Base-by-base conservation (phyloP, 1,140 invertebrate genomes). In the Orius laevigatus region DNA sequence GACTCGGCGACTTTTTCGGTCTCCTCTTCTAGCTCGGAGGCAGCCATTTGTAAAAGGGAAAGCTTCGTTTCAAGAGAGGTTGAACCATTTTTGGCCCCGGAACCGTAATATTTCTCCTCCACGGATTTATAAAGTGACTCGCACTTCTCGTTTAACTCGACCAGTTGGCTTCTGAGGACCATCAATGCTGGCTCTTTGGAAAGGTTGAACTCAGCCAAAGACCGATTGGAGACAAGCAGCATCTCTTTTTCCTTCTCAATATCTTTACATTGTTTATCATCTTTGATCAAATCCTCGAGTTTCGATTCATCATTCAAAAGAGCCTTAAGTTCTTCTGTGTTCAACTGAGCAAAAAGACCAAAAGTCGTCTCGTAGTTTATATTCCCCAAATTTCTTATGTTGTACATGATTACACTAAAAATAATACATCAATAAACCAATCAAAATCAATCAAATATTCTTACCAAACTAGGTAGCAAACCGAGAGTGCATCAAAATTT, bases 21-120 rank as follows among this genome's bases (percentile, higher is more conserved):
- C 61, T 83, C 72, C 64, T 91, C 86, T 65, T 92, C 88, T 38
- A 79, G 76, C 70, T 88, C 79, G 39, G 85, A 79, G 39, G 84
- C 78, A 11, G 83, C 76, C 31, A 84, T 77, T 71, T 89, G 82
- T 10, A 91, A 65, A 31, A 90, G 60, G 0, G 84, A 85, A 48
- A 86, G 63, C 9, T 82, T 79, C 15, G 81, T 82, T 55, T 90
- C 86, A 38, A 79, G 40, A 36, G 14, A 16, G 5, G 10, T 46
- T 31, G 10, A 12, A 14, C 44, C 44, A 31, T 6, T 20, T 35
- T 46, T 46, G 4, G 9, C 25, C 6, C 33, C 44, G 4, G 20
- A 14, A 6, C 10, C 19, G 36, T 33, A 10, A 4, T 20, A 34
- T 12, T 32, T 72, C 54, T 76, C 73, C 59, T 83, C 76, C 12